phyloP scores from a whole-genome alignment of 2,113 vertebrate species.

The Hydrolagus affinis region DNA sequence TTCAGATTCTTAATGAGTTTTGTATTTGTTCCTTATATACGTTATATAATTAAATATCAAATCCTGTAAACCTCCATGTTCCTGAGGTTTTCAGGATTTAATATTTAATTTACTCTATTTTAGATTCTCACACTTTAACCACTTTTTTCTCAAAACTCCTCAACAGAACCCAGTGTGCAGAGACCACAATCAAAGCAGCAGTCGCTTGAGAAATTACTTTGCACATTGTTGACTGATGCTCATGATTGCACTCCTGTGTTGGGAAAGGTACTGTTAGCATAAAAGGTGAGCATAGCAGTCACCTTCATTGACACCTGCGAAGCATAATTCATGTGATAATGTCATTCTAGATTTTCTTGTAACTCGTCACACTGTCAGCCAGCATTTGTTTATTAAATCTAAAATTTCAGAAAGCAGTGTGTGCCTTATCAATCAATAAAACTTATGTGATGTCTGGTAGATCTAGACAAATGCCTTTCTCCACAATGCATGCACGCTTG shows the following conservation, averaged over 20 bases:
- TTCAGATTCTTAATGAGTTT: too few species aligned
- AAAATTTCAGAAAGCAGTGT: background rate
- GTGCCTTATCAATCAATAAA: background rate
- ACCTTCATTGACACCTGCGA: background rate
- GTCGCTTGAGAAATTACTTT: conserved; percentile 14
- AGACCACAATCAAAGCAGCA: background rate
- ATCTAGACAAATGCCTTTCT: too few species aligned
- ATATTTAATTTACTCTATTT: too few species aligned
- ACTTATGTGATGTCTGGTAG: too few species aligned
- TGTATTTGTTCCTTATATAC: too few species aligned
- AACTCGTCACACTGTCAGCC: background rate
- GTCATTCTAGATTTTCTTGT: background rate
- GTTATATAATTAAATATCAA: too few species aligned
- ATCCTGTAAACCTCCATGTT: too few species aligned
- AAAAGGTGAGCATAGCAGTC: background rate
- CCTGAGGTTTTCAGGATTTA: too few species aligned
- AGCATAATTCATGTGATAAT: background rate
- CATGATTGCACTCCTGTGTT: background rate
- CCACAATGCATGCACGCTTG: too few species aligned
- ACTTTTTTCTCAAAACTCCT: too few species aligned
- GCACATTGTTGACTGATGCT: background rate
- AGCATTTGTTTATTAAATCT: background rate
- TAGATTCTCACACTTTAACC: too few species aligned
- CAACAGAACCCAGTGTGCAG: too few species aligned
- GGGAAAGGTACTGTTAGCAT: background rate